phyloP scores from a whole-genome alignment of 1,140 invertebrate genomes.

The Drosophila pachea region DNA sequence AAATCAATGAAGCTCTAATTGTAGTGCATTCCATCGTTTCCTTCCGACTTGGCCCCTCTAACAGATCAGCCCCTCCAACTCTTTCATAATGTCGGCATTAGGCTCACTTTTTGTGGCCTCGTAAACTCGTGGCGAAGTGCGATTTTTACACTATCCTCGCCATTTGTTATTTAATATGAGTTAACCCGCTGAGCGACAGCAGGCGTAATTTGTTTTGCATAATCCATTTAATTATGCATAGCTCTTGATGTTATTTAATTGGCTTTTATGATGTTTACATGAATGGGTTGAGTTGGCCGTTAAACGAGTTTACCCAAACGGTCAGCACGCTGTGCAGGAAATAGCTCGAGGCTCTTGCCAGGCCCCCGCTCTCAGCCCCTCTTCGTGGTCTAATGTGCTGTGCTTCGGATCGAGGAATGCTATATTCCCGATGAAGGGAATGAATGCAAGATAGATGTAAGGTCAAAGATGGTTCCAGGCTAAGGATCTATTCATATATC shows the following conservation, averaged over 20 bases:
- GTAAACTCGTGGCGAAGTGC: neutral
- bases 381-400: slow-evolving; percentile 29
- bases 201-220: slow-evolving; percentile 52
- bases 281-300: slow-evolving; percentile 29
- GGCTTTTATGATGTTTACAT: slow-evolving; percentile 52
- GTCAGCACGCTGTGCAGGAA: slow-evolving; percentile 22
- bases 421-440: too few species aligned
- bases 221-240: slow-evolving; percentile 63
- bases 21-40: too few species aligned
- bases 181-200: neutral
- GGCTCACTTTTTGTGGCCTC: slow-evolving; percentile 3
- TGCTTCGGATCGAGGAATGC: neutral
- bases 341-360: slow-evolving; percentile 2
- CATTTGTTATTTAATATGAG: slow-evolving; percentile 48
- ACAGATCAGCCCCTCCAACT: neutral
- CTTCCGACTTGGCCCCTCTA: too few species aligned
- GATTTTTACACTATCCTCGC: slow-evolving; percentile 3
- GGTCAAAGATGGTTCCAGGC: too few species aligned
- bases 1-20: too few species aligned
- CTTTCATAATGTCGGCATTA: neutral
- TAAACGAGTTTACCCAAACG: slow-evolving; percentile 40
- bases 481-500: too few species aligned
- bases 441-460: too few species aligned
- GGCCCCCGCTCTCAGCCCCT: slow-evolving; percentile 1
- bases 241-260: slow-evolving; percentile 46